phyloP scores from a whole-genome alignment of 30 jellyfish, hydroid and myxozoan species.

The Pseudorhiza aurosa region DNA sequence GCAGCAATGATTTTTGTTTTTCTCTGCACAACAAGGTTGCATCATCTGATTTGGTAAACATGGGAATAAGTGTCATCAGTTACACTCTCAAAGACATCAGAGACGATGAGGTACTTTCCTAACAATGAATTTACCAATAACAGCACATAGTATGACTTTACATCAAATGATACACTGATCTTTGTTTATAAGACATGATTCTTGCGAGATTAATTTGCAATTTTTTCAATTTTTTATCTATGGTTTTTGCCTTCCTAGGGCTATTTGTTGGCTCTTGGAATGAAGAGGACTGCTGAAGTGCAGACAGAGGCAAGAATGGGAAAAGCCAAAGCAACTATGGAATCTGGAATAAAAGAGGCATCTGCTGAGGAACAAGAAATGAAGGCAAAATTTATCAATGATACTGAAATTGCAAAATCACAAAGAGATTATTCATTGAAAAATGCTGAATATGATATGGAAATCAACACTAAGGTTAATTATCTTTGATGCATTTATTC shows the following conservation, averaged over 20 bases:
- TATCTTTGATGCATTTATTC: background rate
- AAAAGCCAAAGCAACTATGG: constrained; percentile 88
- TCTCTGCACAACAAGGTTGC: constrained; percentile 95
- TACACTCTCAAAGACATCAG: constrained; percentile 91
- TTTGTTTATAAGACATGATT: too few relatives aligned
- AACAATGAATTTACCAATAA: too few relatives aligned
- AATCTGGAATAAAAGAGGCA: constrained; percentile 96
- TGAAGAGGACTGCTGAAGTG: constrained; percentile 90
- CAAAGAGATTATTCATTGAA: constrained; percentile 81
- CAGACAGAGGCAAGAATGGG: constrained; percentile 96
- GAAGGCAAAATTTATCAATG: constrained; percentile 81
- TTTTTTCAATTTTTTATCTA: too few relatives aligned
- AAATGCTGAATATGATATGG: constrained; percentile 89
- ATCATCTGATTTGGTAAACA: constrained; percentile 91
- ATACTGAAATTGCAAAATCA: constrained; percentile 85
- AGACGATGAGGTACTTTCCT: constrained; percentile 83
- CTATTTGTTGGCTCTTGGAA: constrained; percentile 83
- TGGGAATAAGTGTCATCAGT: constrained; percentile 95
- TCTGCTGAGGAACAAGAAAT: constrained; percentile 85
- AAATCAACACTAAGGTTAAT: constrained; percentile 91
- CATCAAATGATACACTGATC: too few relatives aligned
- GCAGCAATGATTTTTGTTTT: too few relatives aligned
- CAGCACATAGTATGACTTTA: too few relatives aligned
- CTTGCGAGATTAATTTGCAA: too few relatives aligned
- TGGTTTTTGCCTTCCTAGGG: constrained; percentile 60